Percentiles rank a stretch among this genome's conserved stretches.
These are phyloP conservation scores for Geococcyx californianus DNA, from an alignment of 2,113 vertebrate genomes.

Conservation along the genomic window DNA sequence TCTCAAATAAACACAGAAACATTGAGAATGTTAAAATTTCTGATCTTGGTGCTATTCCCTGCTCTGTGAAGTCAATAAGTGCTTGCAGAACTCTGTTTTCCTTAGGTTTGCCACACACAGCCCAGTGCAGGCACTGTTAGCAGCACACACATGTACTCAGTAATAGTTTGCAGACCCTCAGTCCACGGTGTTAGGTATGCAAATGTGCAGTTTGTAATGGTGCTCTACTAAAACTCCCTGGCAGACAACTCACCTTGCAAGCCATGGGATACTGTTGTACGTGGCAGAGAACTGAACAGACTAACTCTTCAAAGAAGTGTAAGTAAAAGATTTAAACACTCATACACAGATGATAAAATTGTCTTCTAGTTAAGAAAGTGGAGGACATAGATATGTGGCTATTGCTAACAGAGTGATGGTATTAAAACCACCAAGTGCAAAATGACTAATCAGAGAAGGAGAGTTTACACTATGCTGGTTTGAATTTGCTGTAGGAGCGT, in stretches of 20 bases:
- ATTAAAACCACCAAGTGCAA: not conserved
- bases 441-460: not conserved
- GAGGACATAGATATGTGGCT: not conserved
- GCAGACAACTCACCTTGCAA: not conserved
- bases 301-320: not conserved
- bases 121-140: not conserved
- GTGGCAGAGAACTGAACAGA: not conserved
- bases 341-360: not conserved
- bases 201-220: not conserved
- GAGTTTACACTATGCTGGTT: not conserved
- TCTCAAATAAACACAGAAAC: not conserved
- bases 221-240: not conserved
- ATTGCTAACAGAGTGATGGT: not conserved
- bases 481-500: rapidly evolving
- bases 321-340: constrained; percentile 10
- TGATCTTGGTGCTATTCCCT: not conserved
- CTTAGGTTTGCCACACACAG: not conserved
- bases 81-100: not conserved
- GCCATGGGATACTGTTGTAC: not conserved
- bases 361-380: not conserved
- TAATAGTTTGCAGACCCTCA: not conserved
- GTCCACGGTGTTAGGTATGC: not conserved
- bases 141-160: not conserved
- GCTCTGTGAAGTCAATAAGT: not conserved
- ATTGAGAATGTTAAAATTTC: not conserved